phyloP scores from a whole-genome alignment of 1,140 invertebrate genomes.

The Subanguina moxae region DNA sequence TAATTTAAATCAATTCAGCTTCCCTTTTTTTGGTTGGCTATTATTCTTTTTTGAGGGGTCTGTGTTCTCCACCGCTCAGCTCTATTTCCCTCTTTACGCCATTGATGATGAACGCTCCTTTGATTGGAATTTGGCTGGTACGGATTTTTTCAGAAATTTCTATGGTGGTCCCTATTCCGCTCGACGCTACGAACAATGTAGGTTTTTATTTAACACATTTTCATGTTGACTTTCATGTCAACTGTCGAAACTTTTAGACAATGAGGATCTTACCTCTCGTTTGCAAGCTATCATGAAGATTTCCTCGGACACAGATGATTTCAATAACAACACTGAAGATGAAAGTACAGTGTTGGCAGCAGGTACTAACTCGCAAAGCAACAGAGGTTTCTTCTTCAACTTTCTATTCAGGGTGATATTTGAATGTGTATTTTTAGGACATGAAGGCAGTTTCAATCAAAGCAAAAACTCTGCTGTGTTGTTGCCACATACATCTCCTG shows the following conservation, averaged over 20 bases:
- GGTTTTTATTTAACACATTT: not conserved
- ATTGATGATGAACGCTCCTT: conserved; percentile 15
- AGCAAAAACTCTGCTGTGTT: no score
- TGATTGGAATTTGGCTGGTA: conserved; percentile 12
- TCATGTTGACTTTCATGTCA: not conserved
- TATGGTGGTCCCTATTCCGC: conserved; percentile 18
- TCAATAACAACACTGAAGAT: not conserved
- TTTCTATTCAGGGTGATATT: no score
- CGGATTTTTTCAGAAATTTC: conserved; percentile 22
- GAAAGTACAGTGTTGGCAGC: not conserved
- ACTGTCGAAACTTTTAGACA: not conserved
- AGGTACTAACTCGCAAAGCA: no score
- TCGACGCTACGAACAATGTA: not conserved
- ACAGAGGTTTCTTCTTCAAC: no score
- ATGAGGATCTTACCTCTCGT: not conserved
- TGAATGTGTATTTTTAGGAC: no score
- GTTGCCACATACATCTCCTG: not conserved
- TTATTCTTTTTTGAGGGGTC: conserved; percentile 10
- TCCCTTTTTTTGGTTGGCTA: not conserved
- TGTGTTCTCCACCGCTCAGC: conserved; percentile 18
- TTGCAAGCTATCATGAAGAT: not conserved
- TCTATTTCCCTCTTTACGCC: conserved; percentile 20
- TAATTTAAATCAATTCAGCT: not conserved
- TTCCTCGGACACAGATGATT: not conserved
- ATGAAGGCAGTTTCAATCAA: no score